These are phyloP conservation scores for Eupithecia centaureata DNA, from an alignment of 2,888 invertebrate genomes.

Conservation along the genomic window DNA sequence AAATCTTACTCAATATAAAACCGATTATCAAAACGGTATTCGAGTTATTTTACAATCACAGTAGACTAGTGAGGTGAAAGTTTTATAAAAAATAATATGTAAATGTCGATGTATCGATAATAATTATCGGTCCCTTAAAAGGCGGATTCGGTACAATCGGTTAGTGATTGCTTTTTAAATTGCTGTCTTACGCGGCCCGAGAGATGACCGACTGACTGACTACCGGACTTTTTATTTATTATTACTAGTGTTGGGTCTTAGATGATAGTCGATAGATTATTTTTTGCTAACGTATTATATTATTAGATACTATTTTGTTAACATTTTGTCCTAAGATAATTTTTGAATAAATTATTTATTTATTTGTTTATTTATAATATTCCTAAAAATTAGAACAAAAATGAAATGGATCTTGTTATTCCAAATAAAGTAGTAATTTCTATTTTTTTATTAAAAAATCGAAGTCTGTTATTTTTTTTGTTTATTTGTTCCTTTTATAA, in stretches of 20 bases:
- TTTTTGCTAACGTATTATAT: background rate
- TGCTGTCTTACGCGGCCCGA: conserved; percentile 58
- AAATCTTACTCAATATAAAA: conserved; percentile 38
- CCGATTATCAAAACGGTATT: conserved; percentile 39
- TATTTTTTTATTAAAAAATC: background rate
- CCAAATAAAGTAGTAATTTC: too few relatives aligned
- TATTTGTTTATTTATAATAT: too few relatives aligned
- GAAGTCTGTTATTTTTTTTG: background rate
- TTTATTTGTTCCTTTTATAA: background rate
- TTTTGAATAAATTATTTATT: too few relatives aligned
- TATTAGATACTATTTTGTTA: too few relatives aligned
- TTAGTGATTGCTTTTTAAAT: conserved; percentile 79
- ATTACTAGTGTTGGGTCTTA: conserved; percentile 51
- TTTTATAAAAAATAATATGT: conserved; percentile 65
- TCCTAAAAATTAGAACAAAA: too few relatives aligned
- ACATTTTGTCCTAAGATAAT: too few relatives aligned
- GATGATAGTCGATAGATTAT: conserved; percentile 48
- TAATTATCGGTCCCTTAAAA: conserved; percentile 76
- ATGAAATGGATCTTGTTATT: too few relatives aligned
- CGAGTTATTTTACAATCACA: conserved; percentile 33
- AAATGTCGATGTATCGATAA: conserved; percentile 65
- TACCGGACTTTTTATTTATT: conserved; percentile 66
- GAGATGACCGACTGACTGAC: conserved; percentile 57
- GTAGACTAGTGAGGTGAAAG: conserved; percentile 66
- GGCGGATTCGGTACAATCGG: conserved; percentile 69